Base-by-base conservation (phyloP, 2,888 invertebrate species). In the Abrostola triplasia region DNA sequence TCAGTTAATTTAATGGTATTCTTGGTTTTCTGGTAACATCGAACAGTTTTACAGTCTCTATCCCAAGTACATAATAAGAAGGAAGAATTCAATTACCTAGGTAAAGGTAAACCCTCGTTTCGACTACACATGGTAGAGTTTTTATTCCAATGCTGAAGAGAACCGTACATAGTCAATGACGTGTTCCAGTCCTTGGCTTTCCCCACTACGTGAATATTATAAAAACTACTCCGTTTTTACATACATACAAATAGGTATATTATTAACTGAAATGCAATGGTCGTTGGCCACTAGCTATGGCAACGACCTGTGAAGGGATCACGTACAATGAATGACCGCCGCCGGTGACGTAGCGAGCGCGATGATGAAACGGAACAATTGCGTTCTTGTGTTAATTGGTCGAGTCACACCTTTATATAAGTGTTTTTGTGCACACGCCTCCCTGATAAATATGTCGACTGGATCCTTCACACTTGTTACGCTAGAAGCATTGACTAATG, bases 271-370 rank as follows among this genome's bases (percentile, higher is more conserved):
- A 71, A 69, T 70, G 68, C 70, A 73, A 64, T 78, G 82, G 77
- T 76, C 82, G 77, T 82, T 81, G 77, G 81, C 80, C 66, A 60
- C 24, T 67, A 77, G 80, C 70, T 72, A 73, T 77, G 89, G 73
- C 87, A 84, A 83, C 78, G 88, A 88, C 88, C 88, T 77, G 69
- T 74, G 64, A 67, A 78, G 84, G 86, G 85, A 82, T 81, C 82
- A 83, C 67, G 77, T 67, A 74, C 80, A 81, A 82, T 81, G 72
- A 77, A 77, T 79, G 77, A 77, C 79, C 77, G 76, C 7, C 73
- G 51, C 58, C 77, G 64, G 70, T 74, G 79, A 67, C 59, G 53
- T 47, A 64, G 42, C 50, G 24, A 24, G 24, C 47, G 49, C 49
- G 47, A 54, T 72, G 78, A 75, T 35, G 73, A 77, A 77, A 73